A percentile compares a stretch with the other conserved stretches of the same genome.
phyloP scores from a whole-genome alignment of 1,140 invertebrate genomes.

The Metopolophium dirhodum region DNA sequence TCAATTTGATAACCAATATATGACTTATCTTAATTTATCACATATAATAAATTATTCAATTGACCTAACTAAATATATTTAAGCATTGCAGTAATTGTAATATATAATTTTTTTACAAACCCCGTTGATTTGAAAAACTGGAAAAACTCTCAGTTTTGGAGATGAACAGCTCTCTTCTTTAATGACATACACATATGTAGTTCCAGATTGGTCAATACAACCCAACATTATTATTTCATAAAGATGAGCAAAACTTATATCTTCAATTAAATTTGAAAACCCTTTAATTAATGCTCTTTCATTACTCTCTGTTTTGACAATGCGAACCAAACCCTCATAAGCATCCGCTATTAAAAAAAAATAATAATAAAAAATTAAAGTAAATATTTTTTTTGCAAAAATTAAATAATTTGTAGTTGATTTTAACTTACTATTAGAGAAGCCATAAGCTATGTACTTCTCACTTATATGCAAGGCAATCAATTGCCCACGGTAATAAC shows the following conservation, averaged over 20 bases:
- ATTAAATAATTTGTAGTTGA: not conserved
- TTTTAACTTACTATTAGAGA: conserved; percentile 73
- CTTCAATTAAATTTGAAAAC: conserved; percentile 82
- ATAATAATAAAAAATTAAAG: not conserved
- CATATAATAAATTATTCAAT: not conserved
- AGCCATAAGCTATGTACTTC: conserved; percentile 86
- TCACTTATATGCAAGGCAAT: conserved; percentile 87
- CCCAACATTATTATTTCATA: conserved; percentile 79
- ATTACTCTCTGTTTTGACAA: conserved; percentile 77
- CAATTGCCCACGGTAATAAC: conserved; percentile 83
- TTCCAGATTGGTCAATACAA: conserved; percentile 83
- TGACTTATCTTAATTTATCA: not conserved
- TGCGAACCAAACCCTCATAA: conserved; percentile 64
- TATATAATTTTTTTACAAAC: not conserved
- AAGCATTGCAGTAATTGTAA: not conserved
- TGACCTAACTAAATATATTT: not conserved
- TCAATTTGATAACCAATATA: not conserved
- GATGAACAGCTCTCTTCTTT: conserved; percentile 34
- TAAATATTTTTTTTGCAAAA: not conserved
- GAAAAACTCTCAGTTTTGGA: not conserved
- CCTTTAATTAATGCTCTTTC: conserved; percentile 84
- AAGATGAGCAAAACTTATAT: conserved; percentile 87
- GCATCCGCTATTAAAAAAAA: not conserved
- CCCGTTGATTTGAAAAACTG: conserved; percentile 55
- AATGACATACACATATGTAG: conserved; percentile 65